phyloP scores from a whole-genome alignment of 2,888 invertebrate species.

The Trichogramma dendrolimi region DNA sequence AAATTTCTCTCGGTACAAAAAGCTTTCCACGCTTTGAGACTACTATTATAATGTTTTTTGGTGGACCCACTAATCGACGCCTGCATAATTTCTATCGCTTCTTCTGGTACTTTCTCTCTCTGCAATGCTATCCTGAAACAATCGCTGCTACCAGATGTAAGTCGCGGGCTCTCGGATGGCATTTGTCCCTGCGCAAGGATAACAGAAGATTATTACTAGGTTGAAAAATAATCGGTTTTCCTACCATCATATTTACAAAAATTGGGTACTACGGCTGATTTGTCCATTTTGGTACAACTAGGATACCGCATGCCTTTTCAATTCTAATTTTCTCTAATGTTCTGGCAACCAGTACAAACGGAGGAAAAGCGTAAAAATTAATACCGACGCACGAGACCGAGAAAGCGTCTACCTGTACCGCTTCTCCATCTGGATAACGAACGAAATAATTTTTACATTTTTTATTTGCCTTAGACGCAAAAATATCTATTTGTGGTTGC shows the following conservation, averaged over 20 bases:
- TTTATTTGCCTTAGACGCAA: constrained; percentile 16
- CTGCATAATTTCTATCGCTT: constrained; percentile 5
- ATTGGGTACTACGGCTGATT: constrained; percentile 37
- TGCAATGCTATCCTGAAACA: constrained; percentile 12
- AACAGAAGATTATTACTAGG: constrained; percentile 30
- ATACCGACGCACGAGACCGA: constrained; percentile 15
- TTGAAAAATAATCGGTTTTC: constrained; percentile 16
- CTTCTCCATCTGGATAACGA: constrained; percentile 21
- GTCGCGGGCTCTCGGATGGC: constrained; percentile 27
- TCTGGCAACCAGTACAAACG: constrained; percentile 23
- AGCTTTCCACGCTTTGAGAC: too few species aligned
- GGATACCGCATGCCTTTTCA: constrained; percentile 36
- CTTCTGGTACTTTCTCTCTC: neutral
- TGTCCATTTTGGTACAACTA: constrained; percentile 37
- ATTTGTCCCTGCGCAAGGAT: constrained; percentile 29
- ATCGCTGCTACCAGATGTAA: constrained; percentile 13
- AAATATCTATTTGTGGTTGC: constrained; percentile 19
- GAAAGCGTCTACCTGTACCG: constrained; percentile 19
- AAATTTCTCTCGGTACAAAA: too few species aligned
- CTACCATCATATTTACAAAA: constrained; percentile 11
- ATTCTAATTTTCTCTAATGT: constrained; percentile 21
- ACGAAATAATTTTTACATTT: constrained; percentile 24
- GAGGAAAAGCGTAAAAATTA: constrained; percentile 30
- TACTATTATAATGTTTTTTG: too few species aligned
- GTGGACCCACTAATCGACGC: too few species aligned